A percentile compares a stretch with the other conserved stretches of the same genome.
phyloP scores from a whole-genome alignment of 2,888 invertebrate species.

The Galeopsomyia nigrocyanea region DNA sequence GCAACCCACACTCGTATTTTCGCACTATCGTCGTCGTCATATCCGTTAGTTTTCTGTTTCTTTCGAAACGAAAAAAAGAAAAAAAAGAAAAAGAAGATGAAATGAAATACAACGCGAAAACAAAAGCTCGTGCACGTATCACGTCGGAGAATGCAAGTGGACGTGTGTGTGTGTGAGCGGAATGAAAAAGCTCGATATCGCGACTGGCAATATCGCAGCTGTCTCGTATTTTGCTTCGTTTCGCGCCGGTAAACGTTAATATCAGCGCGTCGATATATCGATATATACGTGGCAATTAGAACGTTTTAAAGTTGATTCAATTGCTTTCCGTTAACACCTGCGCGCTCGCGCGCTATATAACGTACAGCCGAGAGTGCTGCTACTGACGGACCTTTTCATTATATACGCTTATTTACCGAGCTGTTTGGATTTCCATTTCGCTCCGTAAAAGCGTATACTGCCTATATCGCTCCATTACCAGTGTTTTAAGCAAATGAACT shows the following conservation, averaged over 20 bases:
- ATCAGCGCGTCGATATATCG: slow-evolving; percentile 16
- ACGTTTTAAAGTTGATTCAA: slow-evolving; percentile 31
- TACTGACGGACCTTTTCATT: too few relatives aligned
- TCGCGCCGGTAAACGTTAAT: slow-evolving; percentile 18
- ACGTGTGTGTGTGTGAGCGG: neutral
- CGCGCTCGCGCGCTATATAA: neutral
- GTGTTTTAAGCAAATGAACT: too few relatives aligned
- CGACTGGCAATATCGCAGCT: slow-evolving; percentile 20
- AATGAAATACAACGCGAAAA: slow-evolving; percentile 7
- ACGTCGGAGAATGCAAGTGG: neutral
- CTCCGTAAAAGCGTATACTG: too few relatives aligned
- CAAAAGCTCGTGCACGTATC: slow-evolving; percentile 15
- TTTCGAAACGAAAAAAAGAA: too few relatives aligned
- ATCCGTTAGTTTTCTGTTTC: too few relatives aligned
- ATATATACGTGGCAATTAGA: slow-evolving; percentile 32
- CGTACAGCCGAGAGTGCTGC: too few relatives aligned
- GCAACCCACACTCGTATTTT: too few relatives aligned
- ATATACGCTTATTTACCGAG: too few relatives aligned
- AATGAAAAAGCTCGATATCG: slow-evolving; percentile 22
- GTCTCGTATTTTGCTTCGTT: slow-evolving; percentile 17
- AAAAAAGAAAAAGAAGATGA: neutral
- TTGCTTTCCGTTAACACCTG: slow-evolving; percentile 30
- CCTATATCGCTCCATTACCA: too few relatives aligned
- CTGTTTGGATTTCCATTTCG: too few relatives aligned
- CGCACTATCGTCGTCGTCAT: too few relatives aligned